Percentiles rank a stretch among this genome's conserved stretches.
Conservation (phyloP, 1,140 invertebrate genomes). For the Oncopodura yosiiana region DNA sequence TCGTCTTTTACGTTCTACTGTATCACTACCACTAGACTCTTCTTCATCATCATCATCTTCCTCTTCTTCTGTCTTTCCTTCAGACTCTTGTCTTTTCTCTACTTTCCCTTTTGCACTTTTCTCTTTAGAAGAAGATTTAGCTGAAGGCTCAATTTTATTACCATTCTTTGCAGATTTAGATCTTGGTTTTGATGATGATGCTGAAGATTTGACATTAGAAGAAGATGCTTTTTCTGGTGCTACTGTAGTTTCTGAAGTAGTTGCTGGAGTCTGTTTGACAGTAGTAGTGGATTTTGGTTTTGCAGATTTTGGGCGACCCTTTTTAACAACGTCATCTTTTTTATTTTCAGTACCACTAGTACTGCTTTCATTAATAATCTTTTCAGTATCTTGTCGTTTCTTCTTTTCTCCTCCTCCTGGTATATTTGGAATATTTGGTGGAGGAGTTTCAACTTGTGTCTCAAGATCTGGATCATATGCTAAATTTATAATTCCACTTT, state of each 20-base stretch:
- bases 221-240: not conserved
- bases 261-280: not conserved
- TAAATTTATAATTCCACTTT: slow-evolving; percentile 21
- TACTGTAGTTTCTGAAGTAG: not conserved
- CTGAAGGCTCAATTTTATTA: slow-evolving; percentile 22
- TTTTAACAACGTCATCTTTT: not conserved
- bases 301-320: slow-evolving; percentile 16
- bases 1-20: too few relatives aligned
- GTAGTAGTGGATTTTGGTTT: slow-evolving; percentile 1
- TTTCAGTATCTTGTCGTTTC: slow-evolving; percentile 3
- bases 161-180: slow-evolving; percentile 24
- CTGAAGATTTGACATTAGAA: not conserved
- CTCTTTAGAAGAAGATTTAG: too few relatives aligned
- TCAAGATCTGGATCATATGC: slow-evolving; percentile 30
- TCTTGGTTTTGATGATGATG: not conserved
- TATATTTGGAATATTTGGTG: not conserved
- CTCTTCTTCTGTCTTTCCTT: not conserved
- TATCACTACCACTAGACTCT: not conserved
- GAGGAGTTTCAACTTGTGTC: slow-evolving; percentile 2
- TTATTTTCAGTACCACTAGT: not conserved
- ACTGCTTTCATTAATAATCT: too few relatives aligned
- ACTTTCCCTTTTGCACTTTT: not conserved
- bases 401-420: not conserved
- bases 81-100: not conserved
- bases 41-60: slow-evolving; percentile 11